These are phyloP conservation scores for Branchinecta lynchi DNA, from an alignment of 1,140 invertebrate genomes.

Conservation along the genomic window DNA sequence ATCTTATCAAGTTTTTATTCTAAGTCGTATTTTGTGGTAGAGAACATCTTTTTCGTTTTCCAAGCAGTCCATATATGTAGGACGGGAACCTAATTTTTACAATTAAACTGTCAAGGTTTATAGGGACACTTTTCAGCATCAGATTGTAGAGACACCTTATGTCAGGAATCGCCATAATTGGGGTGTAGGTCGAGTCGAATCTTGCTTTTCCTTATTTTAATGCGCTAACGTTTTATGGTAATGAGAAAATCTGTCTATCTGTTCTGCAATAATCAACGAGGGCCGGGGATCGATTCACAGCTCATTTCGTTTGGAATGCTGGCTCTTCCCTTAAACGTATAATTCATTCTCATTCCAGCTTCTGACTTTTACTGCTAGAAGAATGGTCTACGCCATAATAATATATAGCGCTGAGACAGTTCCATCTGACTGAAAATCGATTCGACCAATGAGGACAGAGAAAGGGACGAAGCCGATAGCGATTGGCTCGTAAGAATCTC, in stretches of 20 bases:
- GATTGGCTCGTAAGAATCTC: neutral
- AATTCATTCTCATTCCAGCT: neutral
- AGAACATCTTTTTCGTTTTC: too few species aligned
- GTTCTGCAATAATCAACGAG: too few species aligned
- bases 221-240: neutral
- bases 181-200: too few species aligned
- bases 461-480: neutral
- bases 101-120: too few species aligned
- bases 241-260: neutral
- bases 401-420: neutral
- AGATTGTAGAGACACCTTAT: too few species aligned
- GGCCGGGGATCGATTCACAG: neutral
- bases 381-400: neutral
- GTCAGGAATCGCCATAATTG: too few species aligned
- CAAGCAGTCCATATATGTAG: too few species aligned
- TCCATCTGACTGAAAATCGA: neutral
- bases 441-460: neutral
- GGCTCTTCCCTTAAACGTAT: neutral
- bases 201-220: too few species aligned
- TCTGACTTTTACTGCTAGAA: neutral
- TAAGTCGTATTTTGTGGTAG: too few species aligned
- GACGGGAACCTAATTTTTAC: too few species aligned
- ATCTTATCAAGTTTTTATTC: too few species aligned
- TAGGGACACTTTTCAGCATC: too few species aligned
- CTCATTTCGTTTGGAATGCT: neutral